These are phyloP conservation scores for Epinotia demarniana DNA, from an alignment of 2,888 invertebrate species.

Conservation along the genomic window DNA sequence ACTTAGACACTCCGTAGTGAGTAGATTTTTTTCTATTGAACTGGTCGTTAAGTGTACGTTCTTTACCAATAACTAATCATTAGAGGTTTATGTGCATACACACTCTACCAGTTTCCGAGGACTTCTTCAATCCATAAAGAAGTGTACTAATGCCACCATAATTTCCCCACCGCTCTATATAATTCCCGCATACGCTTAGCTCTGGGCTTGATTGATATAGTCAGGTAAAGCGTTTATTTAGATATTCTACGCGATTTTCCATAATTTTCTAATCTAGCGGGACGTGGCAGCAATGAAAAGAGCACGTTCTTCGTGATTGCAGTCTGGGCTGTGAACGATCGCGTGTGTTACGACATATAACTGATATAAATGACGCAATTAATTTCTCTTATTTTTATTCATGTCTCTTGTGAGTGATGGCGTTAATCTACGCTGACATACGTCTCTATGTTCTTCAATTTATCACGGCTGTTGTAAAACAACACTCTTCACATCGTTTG, in stretches of 20 bases:
- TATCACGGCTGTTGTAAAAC: constrained; percentile 10
- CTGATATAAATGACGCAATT: constrained; percentile 40
- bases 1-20: not conserved
- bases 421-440: constrained; percentile 35
- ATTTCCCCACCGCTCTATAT: constrained; percentile 20
- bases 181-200: constrained; percentile 22
- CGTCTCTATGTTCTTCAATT: constrained; percentile 28
- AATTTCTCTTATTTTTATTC: constrained; percentile 40
- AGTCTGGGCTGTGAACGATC: constrained; percentile 59
- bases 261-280: constrained; percentile 65
- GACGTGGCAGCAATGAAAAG: constrained; percentile 63
- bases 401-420: constrained; percentile 34
- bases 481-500: not conserved
- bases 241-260: constrained; percentile 54
- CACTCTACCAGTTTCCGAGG: constrained; percentile 19
- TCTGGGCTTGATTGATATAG: constrained; percentile 34
- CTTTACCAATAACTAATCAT: constrained; percentile 24
- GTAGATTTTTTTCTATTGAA: not conserved
- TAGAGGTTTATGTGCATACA: constrained; percentile 22
- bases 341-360: constrained; percentile 61
- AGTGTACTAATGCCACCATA: constrained; percentile 18
- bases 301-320: constrained; percentile 63
- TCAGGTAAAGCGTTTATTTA: constrained; percentile 37
- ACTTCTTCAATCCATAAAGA: constrained; percentile 25
- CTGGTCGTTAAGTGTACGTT: constrained; percentile 11